Percentiles rank a stretch among this genome's conserved stretches.
These are phyloP conservation scores for Bicyclus anynana DNA, from an alignment of 1,140 invertebrate species.

Conservation along the genomic window DNA sequence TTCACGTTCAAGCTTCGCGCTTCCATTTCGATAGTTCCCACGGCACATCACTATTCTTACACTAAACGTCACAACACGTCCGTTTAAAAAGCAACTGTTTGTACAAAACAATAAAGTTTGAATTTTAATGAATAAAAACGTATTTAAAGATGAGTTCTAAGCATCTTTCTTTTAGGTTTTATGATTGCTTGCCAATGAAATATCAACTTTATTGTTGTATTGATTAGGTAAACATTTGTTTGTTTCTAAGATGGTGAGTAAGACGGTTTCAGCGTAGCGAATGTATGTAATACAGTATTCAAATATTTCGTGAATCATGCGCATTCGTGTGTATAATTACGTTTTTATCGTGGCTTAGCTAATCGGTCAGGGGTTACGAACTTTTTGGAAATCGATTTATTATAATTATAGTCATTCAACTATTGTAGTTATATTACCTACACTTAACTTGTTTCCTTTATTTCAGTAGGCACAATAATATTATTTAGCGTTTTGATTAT, in stretches of 20 bases:
- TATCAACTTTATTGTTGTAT: constrained; percentile 14
- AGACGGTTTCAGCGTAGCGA: constrained; percentile 41
- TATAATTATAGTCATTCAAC: too few species aligned
- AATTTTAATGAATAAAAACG: constrained; percentile 25
- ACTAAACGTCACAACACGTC: constrained; percentile 25
- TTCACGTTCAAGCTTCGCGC: constrained; percentile 47
- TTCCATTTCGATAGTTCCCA: constrained; percentile 63
- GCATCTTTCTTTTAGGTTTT: constrained; percentile 39
- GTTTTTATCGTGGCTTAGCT: constrained; percentile 53
- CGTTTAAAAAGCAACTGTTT: constrained; percentile 36
- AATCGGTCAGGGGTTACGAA: constrained; percentile 48
- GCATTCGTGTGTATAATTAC: constrained; percentile 68
- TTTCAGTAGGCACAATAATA: too few species aligned
- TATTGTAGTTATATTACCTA: neutral
- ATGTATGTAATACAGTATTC: constrained; percentile 57
- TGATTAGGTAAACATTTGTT: constrained; percentile 30
- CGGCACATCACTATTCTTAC: constrained; percentile 63
- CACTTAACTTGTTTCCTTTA: too few species aligned
- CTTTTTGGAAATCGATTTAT: constrained; percentile 19
- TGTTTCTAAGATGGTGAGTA: constrained; percentile 15
- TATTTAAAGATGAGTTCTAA: constrained; percentile 40
- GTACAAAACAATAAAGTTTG: constrained; percentile 16
- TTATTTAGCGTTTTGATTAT: too few species aligned
- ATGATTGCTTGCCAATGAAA: constrained; percentile 23
- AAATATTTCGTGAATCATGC: constrained; percentile 69